These are phyloP conservation scores for Caenorhabditis wallacei DNA, from an alignment of 2,888 invertebrate genomes.

Conservation along the genomic window DNA sequence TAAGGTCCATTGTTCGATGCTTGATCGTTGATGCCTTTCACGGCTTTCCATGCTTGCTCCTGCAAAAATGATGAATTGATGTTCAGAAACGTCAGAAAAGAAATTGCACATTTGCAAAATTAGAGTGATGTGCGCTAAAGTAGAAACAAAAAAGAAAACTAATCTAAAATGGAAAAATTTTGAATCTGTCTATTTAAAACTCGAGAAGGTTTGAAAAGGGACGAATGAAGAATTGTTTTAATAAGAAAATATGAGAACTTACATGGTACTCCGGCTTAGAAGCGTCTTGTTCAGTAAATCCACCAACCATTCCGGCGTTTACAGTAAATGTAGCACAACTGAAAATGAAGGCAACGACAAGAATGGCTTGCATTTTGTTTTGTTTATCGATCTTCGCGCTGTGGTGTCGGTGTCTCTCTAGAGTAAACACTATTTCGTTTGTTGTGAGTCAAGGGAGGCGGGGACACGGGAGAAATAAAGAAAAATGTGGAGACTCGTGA, in stretches of 20 bases:
- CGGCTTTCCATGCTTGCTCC: slow-evolving; percentile 70
- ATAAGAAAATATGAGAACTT: slow-evolving; percentile 49
- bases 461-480: slow-evolving; percentile 30
- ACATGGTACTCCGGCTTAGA: slow-evolving; percentile 70
- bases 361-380: slow-evolving; percentile 45
- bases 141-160: too few relatives aligned
- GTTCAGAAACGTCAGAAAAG: not conserved
- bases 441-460: slow-evolving; percentile 44
- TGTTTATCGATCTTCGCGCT: slow-evolving; percentile 58
- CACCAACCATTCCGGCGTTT: slow-evolving; percentile 64
- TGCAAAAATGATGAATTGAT: slow-evolving; percentile 44
- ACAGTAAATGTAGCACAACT: slow-evolving; percentile 29
- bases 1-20: slow-evolving; percentile 74
- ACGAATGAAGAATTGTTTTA: too few relatives aligned
- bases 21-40: slow-evolving; percentile 70
- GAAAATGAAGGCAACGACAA: slow-evolving; percentile 46
- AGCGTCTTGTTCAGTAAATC: slow-evolving; percentile 69
- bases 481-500: slow-evolving; percentile 28
- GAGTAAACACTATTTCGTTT: slow-evolving; percentile 44
- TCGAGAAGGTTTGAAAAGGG: too few relatives aligned
- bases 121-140: too few relatives aligned
- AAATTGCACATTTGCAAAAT: not conserved
- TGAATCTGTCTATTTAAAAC: too few relatives aligned
- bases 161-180: too few relatives aligned
- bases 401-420: slow-evolving; percentile 40